These are phyloP conservation scores for Campoplex capitator DNA, from an alignment of 2,888 invertebrate species.

Conservation along the genomic window DNA sequence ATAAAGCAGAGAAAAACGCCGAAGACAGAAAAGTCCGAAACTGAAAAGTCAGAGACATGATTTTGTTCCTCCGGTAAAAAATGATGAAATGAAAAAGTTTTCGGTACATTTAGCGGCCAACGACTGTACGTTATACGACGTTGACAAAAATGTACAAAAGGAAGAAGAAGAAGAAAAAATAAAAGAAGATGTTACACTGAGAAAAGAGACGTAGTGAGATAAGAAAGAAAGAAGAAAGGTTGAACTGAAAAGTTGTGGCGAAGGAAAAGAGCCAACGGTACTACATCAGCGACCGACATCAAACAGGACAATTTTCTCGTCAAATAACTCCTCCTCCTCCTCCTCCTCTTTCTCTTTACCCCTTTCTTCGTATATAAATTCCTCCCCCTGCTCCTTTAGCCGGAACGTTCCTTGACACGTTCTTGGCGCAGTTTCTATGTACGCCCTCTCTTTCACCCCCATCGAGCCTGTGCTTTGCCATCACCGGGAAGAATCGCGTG, in stretches of 20 bases:
- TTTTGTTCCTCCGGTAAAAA: background rate
- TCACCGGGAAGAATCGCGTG: constrained; percentile 37
- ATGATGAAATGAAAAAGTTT: background rate
- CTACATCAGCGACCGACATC: constrained; percentile 76
- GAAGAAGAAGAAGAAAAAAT: too few species aligned
- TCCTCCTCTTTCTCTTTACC: constrained; percentile 25
- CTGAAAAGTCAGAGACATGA: background rate
- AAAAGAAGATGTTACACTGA: background rate
- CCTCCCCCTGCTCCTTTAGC: background rate
- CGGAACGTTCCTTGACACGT: constrained; percentile 42
- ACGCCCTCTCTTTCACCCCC: background rate
- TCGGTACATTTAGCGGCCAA: background rate
- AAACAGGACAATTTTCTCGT: constrained; percentile 80
- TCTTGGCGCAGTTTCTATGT: constrained; percentile 54
- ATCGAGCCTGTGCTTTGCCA: constrained; percentile 21
- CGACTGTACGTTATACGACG: background rate
- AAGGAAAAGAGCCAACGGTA: constrained; percentile 61
- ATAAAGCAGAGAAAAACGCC: background rate
- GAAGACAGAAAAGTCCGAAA: background rate
- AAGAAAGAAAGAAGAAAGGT: constrained; percentile 42
- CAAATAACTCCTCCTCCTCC: constrained; percentile 73
- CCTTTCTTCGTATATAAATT: constrained; percentile 46
- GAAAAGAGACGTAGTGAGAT: background rate
- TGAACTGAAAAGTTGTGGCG: constrained; percentile 36
- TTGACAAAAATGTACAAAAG: background rate